phyloP scores from a whole-genome alignment of 2,113 vertebrate genomes.

The Craseonycteris thonglongyai region DNA sequence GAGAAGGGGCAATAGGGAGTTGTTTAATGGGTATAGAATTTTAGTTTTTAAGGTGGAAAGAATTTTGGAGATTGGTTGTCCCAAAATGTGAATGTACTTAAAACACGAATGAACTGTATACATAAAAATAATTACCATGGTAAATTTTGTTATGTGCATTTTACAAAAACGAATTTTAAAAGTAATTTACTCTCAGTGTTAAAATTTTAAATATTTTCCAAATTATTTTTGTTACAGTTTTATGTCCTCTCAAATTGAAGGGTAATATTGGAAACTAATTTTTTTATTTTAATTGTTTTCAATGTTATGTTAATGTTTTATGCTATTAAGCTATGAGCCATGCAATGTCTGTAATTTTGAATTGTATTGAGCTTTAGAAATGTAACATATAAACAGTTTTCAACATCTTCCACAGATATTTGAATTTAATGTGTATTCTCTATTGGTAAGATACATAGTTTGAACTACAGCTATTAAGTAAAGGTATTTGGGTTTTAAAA shows the following conservation, averaged over 20 bases:
- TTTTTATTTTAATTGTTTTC: neutral
- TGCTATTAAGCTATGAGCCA: neutral
- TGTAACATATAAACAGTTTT: neutral
- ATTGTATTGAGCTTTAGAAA: neutral
- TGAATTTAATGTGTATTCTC: neutral
- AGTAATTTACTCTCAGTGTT: neutral
- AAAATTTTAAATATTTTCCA: slow-evolving; percentile 21
- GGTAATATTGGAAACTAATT: neutral
- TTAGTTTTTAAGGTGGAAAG: neutral
- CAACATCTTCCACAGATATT: neutral
- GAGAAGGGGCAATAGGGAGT: neutral
- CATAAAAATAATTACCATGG: neutral
- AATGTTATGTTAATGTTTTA: neutral
- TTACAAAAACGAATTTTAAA: neutral
- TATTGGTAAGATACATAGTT: neutral
- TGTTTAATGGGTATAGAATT: neutral
- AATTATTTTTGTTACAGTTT: neutral
- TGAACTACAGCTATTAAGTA: neutral
- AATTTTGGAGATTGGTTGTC: neutral
- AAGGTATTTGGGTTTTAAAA: neutral
- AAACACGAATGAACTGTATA: neutral
- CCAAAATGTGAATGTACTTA: neutral
- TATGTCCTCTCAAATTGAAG: slow-evolving; percentile 2
- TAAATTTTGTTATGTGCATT: neutral
- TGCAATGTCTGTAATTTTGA: neutral